These are phyloP conservation scores for Psephotus haematonotus DNA, from an alignment of 2,113 vertebrate species.

Conservation along the genomic window DNA sequence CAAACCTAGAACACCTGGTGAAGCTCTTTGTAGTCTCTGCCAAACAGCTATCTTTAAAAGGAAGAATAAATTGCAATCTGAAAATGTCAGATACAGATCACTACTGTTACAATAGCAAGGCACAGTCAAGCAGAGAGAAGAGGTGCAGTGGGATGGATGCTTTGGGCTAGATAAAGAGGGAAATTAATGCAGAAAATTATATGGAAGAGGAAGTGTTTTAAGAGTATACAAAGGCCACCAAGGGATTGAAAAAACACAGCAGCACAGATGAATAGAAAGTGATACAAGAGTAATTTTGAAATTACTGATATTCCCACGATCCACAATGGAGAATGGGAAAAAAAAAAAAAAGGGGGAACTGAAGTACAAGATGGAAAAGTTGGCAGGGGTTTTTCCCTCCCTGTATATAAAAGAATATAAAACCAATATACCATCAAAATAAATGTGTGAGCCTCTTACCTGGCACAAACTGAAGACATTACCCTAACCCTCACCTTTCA, in stretches of 20 bases:
- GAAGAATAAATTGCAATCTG: conserved; percentile 49
- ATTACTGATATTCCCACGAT: background rate
- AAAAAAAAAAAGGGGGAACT: background rate
- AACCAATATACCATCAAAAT: background rate
- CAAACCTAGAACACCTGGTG: conserved; percentile 50
- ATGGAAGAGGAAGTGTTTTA: conserved; percentile 29
- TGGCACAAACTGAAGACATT: background rate
- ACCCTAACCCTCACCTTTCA: background rate
- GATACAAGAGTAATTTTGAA: background rate
- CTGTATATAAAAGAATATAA: background rate
- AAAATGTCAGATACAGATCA: conserved; percentile 33
- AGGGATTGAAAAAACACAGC: conserved; percentile 26
- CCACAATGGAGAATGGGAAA: background rate
- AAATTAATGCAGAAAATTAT: background rate
- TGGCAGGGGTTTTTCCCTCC: background rate
- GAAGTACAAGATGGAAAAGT: background rate
- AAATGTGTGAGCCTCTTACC: background rate
- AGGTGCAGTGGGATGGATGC: conserved; percentile 14
- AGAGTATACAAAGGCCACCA: background rate
- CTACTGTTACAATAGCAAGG: conserved; percentile 45
- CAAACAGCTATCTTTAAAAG: conserved; percentile 51
- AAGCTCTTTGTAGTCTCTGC: conserved; percentile 53
- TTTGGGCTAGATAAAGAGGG: conserved; percentile 1
- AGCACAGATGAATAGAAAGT: conserved; percentile 6
- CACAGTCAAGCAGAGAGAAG: conserved; percentile 21